Base-by-base conservation (phyloP, 1,140 invertebrate genomes). In the Stegodyphus mimosarum region DNA sequence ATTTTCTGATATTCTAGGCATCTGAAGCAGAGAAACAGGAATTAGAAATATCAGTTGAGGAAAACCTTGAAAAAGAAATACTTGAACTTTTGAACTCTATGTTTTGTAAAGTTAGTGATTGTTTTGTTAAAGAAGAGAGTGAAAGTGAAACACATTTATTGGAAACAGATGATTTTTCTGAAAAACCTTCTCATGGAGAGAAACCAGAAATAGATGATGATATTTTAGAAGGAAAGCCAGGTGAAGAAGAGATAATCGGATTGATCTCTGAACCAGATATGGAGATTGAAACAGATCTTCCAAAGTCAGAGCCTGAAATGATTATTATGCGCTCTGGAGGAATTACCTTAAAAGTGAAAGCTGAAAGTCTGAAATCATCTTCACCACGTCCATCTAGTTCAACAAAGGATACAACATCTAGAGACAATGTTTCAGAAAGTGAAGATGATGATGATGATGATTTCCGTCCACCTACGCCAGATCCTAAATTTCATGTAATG, bases 401-500 rank as follows among this genome's bases (percentile, higher is more conserved):
- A 11, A 49, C 17, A 33, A 53, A 63, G 7, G 67, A 53, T 9
- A 53, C 48, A 11, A 50, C 51, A 50, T 7, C 4, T 13, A 7
- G 7, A 18, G 64, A 67, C 7, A 60, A 60, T 15, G 7, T 9
- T 10, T 7, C n/a, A 15, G 51, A 55, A 55, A n/a, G 6, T n/a
- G 10, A 13, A 66, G 48, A 66, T 66, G 15, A 15, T 60, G 55
- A 60, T 18, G 77, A 79, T 18, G 67, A 67, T 53, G 81, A 84
- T 15, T 86, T 77, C 63, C 76, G 67, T 60, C 75, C 83, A 33
- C 87, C 87, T 52, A 70, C 84, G 60, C 87, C 87, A 13, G 87
- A 87, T 75, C 83, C 87, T 69, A 51, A 76, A 18, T 88, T 96
- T 50, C 93, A 93, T 77, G 92, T 93, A 88, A 92, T 94, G 88